These are phyloP conservation scores for Oreotrochilus melanogaster DNA, from an alignment of 2,113 vertebrate genomes.

Conservation along the genomic window DNA sequence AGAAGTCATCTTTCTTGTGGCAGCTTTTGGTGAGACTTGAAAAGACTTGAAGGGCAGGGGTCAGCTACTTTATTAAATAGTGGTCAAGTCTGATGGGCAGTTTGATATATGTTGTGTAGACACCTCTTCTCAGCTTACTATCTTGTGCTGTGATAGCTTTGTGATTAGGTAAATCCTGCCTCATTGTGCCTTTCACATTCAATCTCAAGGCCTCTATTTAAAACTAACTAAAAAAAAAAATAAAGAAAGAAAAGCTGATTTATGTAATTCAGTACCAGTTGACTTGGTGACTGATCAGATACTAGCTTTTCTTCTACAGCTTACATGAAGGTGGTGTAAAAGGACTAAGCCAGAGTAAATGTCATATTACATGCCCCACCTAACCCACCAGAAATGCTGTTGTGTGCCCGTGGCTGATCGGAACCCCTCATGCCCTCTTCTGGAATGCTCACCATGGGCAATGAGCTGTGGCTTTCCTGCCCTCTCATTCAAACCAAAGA, in stretches of 20 bases:
- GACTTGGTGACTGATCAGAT: background rate
- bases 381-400: background rate
- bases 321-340: background rate
- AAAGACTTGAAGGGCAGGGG: background rate
- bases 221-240: background rate
- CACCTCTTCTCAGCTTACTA: accelerated
- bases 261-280: background rate
- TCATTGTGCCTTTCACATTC: background rate
- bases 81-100: background rate
- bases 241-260: background rate
- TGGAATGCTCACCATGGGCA: accelerated
- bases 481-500: background rate
- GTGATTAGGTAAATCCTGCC: background rate
- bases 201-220: background rate
- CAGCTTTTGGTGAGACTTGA: background rate
- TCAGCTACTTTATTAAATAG: background rate
- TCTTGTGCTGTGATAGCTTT: background rate
- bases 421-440: accelerated
- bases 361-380: background rate
- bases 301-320: background rate
- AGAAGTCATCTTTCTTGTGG: background rate
- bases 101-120: background rate
- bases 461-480: background rate
- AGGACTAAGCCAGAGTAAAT: background rate
- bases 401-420: background rate